phyloP scores from a whole-genome alignment of 2,797 vertebrate genomes.

The Microtus californicus region DNA sequence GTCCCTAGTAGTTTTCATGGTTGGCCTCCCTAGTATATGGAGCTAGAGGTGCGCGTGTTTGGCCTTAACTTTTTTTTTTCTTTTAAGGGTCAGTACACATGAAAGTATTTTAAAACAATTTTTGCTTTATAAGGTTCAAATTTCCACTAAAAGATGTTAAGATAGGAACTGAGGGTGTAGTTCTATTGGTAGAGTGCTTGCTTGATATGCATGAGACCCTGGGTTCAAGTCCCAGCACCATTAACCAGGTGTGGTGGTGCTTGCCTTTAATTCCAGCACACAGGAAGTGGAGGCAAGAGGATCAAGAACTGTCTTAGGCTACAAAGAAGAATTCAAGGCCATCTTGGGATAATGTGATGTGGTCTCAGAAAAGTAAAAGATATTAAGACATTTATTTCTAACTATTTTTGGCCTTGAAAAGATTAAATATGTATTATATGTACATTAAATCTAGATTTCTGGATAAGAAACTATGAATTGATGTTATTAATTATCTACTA shows the following conservation, averaged over 20 bases:
- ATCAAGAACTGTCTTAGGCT: not conserved
- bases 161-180: not conserved
- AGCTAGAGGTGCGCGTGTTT: not conserved
- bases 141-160: slow-evolving; percentile 6
- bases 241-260: not conserved
- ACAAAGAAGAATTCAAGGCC: not conserved
- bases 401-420: slow-evolving; percentile 30
- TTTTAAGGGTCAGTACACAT: not conserved
- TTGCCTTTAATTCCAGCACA: not conserved
- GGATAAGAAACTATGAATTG: not conserved
- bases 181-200: not conserved
- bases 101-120: slow-evolving; percentile 7
- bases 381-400: slow-evolving; percentile 11
- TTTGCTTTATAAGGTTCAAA: slow-evolving; percentile 48
- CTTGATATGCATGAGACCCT: no score
- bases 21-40: not conserved
- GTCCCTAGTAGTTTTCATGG: not conserved
- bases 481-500: not conserved
- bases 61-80: not conserved
- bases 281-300: not conserved
- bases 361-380: not conserved
- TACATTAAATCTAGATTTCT: not conserved
- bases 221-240: not conserved
- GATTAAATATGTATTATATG: not conserved
- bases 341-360: not conserved